Base-by-base conservation (phyloP, 2,888 invertebrate genomes). In the Hirtodrosophila trivittata region DNA sequence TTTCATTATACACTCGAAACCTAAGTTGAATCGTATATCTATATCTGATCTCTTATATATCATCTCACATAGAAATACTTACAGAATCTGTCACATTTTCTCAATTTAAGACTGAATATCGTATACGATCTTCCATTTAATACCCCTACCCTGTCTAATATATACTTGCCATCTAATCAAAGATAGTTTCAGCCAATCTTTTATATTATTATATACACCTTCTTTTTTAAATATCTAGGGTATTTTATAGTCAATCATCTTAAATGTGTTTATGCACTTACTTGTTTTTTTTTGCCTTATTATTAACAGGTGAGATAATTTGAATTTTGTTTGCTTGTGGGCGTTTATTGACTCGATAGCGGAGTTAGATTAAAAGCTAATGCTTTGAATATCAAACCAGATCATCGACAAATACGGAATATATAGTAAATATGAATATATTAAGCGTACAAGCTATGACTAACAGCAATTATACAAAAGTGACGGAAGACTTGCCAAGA, bases 301-400 rank as follows among this genome's bases (percentile, higher is more conserved):
- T 28, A n/a, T 9, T 8, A 3, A 12, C 47, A 43, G 46, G 43
- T 62, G 39, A 60, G 13, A 46, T 37, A 51, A 66, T 71, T 71
- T 66, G 55, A 43, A 55, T 26, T 67, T 49, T 42, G 62, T 50
- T 63, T 56, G 47, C 14, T 13, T 52, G 60, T 42, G 56, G 68
- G 73, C 74, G 52, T 47, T 33, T 6, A 41, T 28, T 9, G 39
- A 46, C n/a, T 30, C 30, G 38, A 42, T 54, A 58, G 58, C 76
- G 18, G 5, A 66, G 60, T 55, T 58, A 72, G 42, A 49, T 18
- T 51, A 39, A 18, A 63, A 50, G 30, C 21, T 35, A 37, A 21
- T 37, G 50, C 37, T 47, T 63, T 56, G 67, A 62, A 75, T 82
- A 85, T 85, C 67, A 57, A 85, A 72, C 52, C 64, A 74, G 70